Evolutionary conservation across 2,888 invertebrate species (phyloP).

Genomic region (Acheta domesticus): DNA sequence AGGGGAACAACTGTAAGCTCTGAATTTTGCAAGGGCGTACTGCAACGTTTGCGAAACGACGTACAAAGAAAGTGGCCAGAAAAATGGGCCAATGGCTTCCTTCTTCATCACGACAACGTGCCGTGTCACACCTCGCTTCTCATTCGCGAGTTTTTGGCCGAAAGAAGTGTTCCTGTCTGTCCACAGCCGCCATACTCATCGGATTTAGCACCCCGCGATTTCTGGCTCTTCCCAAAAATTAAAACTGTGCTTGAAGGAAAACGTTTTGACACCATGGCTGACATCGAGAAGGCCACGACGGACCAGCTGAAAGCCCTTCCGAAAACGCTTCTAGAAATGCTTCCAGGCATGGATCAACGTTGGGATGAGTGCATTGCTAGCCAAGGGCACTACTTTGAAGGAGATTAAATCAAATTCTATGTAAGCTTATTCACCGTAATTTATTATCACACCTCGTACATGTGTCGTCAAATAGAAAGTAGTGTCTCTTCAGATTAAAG

Average conservation of each 20-base stretch:
- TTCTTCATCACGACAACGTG: too few relatives aligned
- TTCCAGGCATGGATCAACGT: neutral
- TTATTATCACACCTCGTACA: neutral
- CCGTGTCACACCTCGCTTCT: neutral
- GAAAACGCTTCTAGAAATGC: neutral
- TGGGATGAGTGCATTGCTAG: neutral
- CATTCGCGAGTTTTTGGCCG: neutral
- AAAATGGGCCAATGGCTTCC: slow-evolving; percentile 29
- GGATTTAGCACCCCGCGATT: neutral
- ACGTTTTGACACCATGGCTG: neutral
- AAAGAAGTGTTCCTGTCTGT: too few relatives aligned
- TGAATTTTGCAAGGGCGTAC: slow-evolving; percentile 29
- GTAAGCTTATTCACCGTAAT: neutral
- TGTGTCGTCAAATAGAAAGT: too few relatives aligned
- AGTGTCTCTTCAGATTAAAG: too few relatives aligned
- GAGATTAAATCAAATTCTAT: neutral
- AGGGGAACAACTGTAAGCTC: neutral
- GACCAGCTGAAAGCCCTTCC: neutral
- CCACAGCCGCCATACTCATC: neutral
- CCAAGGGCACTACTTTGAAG: too few relatives aligned
- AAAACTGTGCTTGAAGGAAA: neutral
- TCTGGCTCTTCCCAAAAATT: neutral
- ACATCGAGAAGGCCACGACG: neutral
- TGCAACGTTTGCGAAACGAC: slow-evolving; percentile 35
- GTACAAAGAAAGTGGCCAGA: slow-evolving; percentile 35